Conservation (phyloP, 23 tunicate species). For the Trididemnum nubilum region DNA sequence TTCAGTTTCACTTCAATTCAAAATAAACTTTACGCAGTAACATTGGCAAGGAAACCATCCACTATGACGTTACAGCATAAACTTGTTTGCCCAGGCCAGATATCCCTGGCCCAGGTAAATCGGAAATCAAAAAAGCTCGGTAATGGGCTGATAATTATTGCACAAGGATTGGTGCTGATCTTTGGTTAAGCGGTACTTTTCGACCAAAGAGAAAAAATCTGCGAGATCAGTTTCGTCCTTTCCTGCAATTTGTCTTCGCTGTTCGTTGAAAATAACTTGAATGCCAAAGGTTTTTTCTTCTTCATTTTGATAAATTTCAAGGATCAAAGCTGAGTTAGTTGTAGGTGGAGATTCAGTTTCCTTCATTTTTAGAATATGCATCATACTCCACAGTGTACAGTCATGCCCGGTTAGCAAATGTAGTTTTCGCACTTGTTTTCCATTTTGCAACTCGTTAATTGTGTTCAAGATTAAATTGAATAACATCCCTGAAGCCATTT, state of each 20-base stretch:
- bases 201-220: no score
- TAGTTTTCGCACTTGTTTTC: background rate
- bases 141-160: no score
- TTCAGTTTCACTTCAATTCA: no score
- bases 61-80: no score
- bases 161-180: background rate
- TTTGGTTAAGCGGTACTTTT: conserved; percentile 6
- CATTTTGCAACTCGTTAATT: background rate
- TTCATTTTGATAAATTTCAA: background rate
- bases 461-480: background rate
- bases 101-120: no score
- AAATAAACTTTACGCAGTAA: no score
- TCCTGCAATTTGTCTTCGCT: background rate
- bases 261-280: background rate
- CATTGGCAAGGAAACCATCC: no score
- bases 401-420: conserved; percentile 1
- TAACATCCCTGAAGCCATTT: background rate
- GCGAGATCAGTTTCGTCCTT: background rate
- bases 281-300: background rate
- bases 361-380: background rate
- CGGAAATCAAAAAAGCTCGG: no score
- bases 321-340: conserved; percentile 1
- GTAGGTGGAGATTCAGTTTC: background rate
- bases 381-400: background rate
- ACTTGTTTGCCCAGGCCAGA: no score